Evolutionary conservation across 2,113 vertebrate genomes (phyloP).

Genomic region (Gnathonemus longibarbis): DNA sequence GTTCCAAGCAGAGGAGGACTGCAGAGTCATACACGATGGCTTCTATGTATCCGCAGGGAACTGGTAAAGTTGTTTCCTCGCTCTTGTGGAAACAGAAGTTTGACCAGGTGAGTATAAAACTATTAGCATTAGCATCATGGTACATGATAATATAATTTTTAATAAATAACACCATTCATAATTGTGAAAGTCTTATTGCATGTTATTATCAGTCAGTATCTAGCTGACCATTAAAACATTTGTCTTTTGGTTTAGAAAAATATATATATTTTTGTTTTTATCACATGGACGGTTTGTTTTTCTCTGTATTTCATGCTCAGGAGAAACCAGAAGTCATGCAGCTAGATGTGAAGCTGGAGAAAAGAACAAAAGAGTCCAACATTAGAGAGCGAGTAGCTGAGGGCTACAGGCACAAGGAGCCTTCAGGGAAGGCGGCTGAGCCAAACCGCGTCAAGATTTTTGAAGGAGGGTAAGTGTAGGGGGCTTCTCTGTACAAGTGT

Average conservation of each 20-base stretch:
- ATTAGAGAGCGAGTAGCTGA: constrained; percentile 84
- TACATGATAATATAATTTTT: background rate
- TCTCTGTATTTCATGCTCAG: constrained; percentile 62
- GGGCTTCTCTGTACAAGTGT: background rate
- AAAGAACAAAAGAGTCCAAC: constrained; percentile 78
- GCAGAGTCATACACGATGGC: constrained; percentile 81
- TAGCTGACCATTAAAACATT: background rate
- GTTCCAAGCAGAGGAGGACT: constrained; percentile 84
- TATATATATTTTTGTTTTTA: background rate
- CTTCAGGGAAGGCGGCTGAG: constrained; percentile 70
- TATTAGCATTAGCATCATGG: background rate
- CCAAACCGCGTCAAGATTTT: constrained; percentile 96
- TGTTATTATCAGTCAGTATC: background rate
- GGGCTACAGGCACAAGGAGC: constrained; percentile 84
- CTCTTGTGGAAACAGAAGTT: constrained; percentile 80
- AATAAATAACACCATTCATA: background rate
- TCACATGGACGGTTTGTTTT: background rate
- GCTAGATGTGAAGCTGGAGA: constrained; percentile 79
- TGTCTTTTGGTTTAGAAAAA: constrained; percentile 3
- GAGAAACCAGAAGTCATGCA: constrained; percentile 84
- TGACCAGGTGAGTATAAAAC: constrained; percentile 70
- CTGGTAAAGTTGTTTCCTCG: constrained; percentile 85
- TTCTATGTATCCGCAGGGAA: constrained; percentile 79
- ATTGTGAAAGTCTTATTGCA: background rate
- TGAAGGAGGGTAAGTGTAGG: constrained; percentile 87